Conservation (phyloP, 2,797 vertebrate species). For the Coregonus ussuriensis region DNA sequence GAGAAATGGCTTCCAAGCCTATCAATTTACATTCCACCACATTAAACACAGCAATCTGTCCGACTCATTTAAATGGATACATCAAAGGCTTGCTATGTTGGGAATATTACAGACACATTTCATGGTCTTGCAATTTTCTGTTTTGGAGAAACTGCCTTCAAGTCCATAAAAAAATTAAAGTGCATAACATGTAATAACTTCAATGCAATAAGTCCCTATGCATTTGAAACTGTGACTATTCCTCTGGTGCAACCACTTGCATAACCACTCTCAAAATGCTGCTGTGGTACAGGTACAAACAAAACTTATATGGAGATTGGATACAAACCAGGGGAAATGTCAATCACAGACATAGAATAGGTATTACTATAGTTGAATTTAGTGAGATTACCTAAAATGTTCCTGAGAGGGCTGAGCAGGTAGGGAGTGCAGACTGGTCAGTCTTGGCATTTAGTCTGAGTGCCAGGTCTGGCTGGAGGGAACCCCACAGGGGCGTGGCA, state of each 20-base stretch:
- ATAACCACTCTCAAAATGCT: background rate
- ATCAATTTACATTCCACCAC: conserved; percentile 77
- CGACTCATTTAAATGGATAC: conserved; percentile 79
- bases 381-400: too few species aligned
- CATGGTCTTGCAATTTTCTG: conserved; percentile 73
- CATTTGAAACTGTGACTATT: conserved; percentile 48
- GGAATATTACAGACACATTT: conserved; percentile 76
- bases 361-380: too few species aligned
- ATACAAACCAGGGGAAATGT: too few species aligned
- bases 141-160: conserved; percentile 67
- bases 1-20: conserved; percentile 74
- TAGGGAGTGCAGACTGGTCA: conserved; percentile 44
- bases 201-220: conserved; percentile 63
- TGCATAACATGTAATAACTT: conserved; percentile 56
- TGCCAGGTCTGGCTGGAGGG: conserved; percentile 54
- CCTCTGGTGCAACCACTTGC: conserved; percentile 24
- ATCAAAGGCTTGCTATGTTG: conserved; percentile 78
- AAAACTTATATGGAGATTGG: too few species aligned
- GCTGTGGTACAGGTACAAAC: background rate
- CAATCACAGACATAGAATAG: too few species aligned
- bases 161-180: conserved; percentile 28
- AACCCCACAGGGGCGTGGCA: conserved; percentile 55
- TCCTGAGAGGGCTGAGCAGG: conserved; percentile 17
- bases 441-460: conserved; percentile 61
- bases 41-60: conserved; percentile 76